phyloP scores from a whole-genome alignment of 2,888 invertebrate genomes.

The Lithophane socia region DNA sequence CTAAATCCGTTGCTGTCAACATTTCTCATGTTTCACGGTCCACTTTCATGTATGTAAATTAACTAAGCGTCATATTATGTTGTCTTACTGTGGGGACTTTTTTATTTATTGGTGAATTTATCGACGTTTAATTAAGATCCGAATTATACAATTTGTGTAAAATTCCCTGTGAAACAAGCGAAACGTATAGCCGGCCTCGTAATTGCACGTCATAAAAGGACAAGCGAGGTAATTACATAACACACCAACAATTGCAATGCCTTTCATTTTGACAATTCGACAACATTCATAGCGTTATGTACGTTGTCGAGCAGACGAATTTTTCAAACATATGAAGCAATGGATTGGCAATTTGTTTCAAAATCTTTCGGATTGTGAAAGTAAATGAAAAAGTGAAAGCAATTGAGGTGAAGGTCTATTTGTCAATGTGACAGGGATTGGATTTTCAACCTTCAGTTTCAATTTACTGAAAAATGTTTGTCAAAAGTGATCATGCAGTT shows the following conservation, averaged over 20 bases:
- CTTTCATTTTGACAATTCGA: not conserved
- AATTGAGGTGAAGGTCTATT: not conserved
- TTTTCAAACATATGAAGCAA: not conserved
- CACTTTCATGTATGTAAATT: conserved; percentile 68
- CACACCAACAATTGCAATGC: not conserved
- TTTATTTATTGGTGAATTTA: conserved; percentile 36
- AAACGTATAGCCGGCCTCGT: not conserved
- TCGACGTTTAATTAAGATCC: conserved; percentile 13
- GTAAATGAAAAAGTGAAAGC: too few species aligned
- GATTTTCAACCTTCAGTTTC: not conserved
- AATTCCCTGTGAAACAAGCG: not conserved
- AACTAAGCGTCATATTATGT: conserved; percentile 55
- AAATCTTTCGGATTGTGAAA: not conserved
- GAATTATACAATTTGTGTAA: not conserved
- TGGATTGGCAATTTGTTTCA: not conserved
- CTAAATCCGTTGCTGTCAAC: conserved; percentile 76
- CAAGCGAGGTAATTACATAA: not conserved
- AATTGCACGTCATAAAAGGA: not conserved
- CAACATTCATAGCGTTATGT: not conserved
- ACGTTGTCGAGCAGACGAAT: not conserved
- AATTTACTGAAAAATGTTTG: not conserved
- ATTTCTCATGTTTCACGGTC: conserved; percentile 70
- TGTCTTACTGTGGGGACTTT: conserved; percentile 34
- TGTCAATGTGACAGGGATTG: not conserved
- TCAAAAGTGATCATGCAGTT: not conserved